These are phyloP conservation scores for Dynastes tityus DNA, from an alignment of 2,888 invertebrate genomes.

Conservation along the genomic window DNA sequence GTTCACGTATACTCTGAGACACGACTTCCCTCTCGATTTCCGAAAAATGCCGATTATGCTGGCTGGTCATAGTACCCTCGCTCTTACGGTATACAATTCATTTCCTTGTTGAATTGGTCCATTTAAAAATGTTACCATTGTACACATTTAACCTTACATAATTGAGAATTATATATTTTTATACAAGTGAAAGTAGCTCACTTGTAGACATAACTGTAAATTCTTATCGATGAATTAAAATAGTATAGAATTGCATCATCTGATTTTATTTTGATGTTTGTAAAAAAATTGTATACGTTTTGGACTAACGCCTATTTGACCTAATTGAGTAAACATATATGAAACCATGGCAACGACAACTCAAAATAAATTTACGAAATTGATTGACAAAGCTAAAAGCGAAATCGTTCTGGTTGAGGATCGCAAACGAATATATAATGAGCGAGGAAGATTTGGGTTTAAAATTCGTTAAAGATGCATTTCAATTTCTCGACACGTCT, in stretches of 20 bases:
- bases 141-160: too few relatives aligned
- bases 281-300: not conserved
- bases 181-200: conserved; percentile 48
- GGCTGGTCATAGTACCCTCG: too few relatives aligned
- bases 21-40: too few relatives aligned
- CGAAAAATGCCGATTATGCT: too few relatives aligned
- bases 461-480: conserved; percentile 30
- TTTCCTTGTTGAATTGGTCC: too few relatives aligned
- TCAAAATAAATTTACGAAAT: conserved; percentile 33
- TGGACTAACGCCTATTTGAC: not conserved
- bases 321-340: not conserved
- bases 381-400: conserved; percentile 36
- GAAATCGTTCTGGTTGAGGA: not conserved
- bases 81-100: too few relatives aligned
- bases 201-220: conserved; percentile 5
- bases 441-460: conserved; percentile 24
- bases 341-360: conserved; percentile 35
- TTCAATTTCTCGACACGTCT: conserved; percentile 43
- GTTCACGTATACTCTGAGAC: too few relatives aligned
- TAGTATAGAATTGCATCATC: conserved; percentile 40
- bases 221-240: conserved; percentile 31
- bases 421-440: conserved; percentile 10
- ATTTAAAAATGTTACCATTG: too few relatives aligned
- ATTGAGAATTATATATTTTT: not conserved
- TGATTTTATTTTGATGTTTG: not conserved